Percentiles rank a stretch among this genome's conserved stretches.
phyloP scores from a whole-genome alignment of 1,140 invertebrate genomes.

The Drosophila kanapiae region DNA sequence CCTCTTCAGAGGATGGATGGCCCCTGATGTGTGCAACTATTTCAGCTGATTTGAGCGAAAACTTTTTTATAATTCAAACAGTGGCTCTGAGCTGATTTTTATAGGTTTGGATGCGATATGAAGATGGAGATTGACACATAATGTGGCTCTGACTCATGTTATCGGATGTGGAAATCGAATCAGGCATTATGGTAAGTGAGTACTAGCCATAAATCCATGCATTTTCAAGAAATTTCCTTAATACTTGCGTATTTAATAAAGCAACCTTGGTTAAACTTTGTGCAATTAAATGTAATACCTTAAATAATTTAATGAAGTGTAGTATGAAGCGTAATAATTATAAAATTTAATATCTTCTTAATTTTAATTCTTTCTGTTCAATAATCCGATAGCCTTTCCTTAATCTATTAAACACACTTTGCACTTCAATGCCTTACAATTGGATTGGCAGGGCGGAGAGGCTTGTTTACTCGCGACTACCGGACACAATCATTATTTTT shows the following conservation, averaged over 20 bases:
- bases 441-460: neutral
- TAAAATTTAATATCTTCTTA: no score
- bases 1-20: neutral
- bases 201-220: neutral
- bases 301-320: neutral
- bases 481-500: slow-evolving; percentile 70
- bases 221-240: neutral
- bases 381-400: neutral
- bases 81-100: slow-evolving; percentile 10
- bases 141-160: neutral
- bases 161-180: neutral
- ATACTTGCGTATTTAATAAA: neutral
- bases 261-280: neutral
- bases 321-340: no score
- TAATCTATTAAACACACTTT: neutral
- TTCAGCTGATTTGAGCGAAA: slow-evolving; percentile 33
- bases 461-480: slow-evolving; percentile 22
- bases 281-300: neutral
- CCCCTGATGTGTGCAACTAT: slow-evolving; percentile 17
- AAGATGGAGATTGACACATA: neutral
- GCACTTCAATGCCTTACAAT: neutral
- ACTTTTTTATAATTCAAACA: slow-evolving; percentile 29
- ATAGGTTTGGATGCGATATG: slow-evolving; percentile 9
- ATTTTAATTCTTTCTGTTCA: neutral
- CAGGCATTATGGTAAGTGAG: no score